A percentile compares a stretch with the other conserved stretches of the same genome.
phyloP scores from a whole-genome alignment of 2,113 vertebrate species.

The Stegastes partitus region DNA sequence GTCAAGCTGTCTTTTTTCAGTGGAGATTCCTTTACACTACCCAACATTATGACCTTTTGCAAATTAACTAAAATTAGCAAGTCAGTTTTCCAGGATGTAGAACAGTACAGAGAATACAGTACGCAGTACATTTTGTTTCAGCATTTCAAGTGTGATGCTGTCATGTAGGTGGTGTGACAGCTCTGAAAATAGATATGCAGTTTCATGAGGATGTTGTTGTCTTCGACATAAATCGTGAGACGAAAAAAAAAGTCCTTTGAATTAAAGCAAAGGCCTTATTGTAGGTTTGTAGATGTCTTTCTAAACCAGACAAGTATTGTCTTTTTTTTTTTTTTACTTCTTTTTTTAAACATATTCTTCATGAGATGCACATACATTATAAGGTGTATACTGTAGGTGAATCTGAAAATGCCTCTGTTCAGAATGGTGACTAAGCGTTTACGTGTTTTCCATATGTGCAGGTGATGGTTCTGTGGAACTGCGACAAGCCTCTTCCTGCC shows the following conservation, averaged over 20 bases:
- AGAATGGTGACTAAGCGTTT: not conserved
- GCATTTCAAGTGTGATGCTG: constrained; percentile 19
- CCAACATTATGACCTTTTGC: not conserved
- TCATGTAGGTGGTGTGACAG: constrained; percentile 33
- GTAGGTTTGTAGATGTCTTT: not conserved
- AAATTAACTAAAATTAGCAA: not conserved
- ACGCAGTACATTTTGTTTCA: not conserved
- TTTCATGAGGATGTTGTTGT: constrained; percentile 11
- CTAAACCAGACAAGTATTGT: too few species aligned
- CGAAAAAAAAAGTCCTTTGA: not conserved
- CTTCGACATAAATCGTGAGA: constrained; percentile 15
- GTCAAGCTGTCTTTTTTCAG: not conserved
- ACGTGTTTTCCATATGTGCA: constrained; percentile 69
- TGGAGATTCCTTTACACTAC: not conserved
- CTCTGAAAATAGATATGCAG: constrained; percentile 51
- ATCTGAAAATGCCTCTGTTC: too few species aligned
- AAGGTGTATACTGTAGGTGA: too few species aligned
- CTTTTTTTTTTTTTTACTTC: too few species aligned
- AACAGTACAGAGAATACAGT: constrained; percentile 8
- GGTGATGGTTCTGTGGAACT: constrained; percentile 99
- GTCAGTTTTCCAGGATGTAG: not conserved
- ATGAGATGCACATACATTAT: too few species aligned
- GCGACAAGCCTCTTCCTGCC: constrained; percentile 96
- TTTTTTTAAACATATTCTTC: too few species aligned
- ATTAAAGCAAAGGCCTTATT: not conserved